Evolutionary conservation across 2,113 vertebrate species (phyloP).

Genomic region (Sylvia atricapilla): DNA sequence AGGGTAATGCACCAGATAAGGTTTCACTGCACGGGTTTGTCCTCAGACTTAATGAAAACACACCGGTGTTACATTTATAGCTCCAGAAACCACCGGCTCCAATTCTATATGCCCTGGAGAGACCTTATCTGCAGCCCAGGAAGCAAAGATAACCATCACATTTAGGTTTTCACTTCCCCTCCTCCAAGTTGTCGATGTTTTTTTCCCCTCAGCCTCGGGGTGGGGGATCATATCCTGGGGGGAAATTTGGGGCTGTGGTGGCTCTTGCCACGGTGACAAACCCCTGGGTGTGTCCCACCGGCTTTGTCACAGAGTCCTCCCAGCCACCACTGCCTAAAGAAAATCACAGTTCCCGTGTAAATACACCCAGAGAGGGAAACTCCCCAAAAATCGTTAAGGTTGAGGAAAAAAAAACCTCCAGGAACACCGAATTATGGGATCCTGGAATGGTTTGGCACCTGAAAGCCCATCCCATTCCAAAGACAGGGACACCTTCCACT

Average conservation of each 20-base stretch:
- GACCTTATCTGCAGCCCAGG: slow-evolving; percentile 23
- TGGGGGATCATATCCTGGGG: neutral
- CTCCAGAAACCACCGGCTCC: slow-evolving; percentile 11
- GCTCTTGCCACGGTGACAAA: neutral
- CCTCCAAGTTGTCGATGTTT: rapidly evolving
- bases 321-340: rapidly evolving
- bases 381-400: rapidly evolving
- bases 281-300: neutral
- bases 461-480: neutral
- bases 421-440: neutral
- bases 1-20: neutral
- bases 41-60: slow-evolving; percentile 49
- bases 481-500: neutral
- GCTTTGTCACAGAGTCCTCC: neutral
- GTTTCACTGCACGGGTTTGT: neutral
- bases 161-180: neutral
- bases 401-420: neutral
- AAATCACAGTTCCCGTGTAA: neutral
- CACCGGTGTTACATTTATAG: slow-evolving; percentile 6
- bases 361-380: neutral
- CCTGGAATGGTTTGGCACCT: neutral
- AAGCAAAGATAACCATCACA: slow-evolving; percentile 1
- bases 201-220: rapidly evolving
- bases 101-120: slow-evolving; percentile 22
- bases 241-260: neutral